Conservation (phyloP, 2,797 vertebrate genomes). For the Sciurus vulgaris region DNA sequence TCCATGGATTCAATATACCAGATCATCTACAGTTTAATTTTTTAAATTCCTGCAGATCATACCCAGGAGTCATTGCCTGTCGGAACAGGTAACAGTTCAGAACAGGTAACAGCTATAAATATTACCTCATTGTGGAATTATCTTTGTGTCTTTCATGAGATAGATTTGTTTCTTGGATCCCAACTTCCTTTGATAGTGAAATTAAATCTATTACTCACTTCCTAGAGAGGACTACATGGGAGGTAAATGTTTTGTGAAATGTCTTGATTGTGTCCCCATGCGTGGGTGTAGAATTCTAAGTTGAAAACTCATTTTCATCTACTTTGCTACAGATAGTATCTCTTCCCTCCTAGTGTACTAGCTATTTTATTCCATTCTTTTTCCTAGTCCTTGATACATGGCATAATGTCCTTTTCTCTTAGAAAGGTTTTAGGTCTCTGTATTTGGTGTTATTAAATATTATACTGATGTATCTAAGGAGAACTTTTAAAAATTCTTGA, state of each 20-base stretch:
- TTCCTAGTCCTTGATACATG: background rate
- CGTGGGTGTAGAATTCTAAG: slow-evolving; percentile 44
- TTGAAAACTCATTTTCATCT: background rate
- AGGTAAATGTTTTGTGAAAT: background rate
- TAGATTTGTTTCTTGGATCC: background rate
- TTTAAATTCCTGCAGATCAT: background rate
- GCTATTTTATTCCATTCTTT: background rate
- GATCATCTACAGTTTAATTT: background rate
- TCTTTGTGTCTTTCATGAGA: background rate
- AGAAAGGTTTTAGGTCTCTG: background rate
- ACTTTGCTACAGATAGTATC: background rate
- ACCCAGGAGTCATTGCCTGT: background rate
- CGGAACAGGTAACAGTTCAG: background rate
- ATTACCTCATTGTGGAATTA: background rate
- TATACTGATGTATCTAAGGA: background rate
- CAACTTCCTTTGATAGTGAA: background rate
- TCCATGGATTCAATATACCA: background rate
- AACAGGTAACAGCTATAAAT: background rate
- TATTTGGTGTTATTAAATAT: background rate
- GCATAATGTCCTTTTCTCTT: background rate
- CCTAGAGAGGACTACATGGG: background rate
- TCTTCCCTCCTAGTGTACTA: background rate
- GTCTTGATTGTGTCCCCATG: background rate
- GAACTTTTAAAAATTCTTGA: background rate
- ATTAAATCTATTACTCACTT: background rate